Evolutionary conservation across 2,888 invertebrate species (phyloP).

Genomic region (Urechis unicinctus): DNA sequence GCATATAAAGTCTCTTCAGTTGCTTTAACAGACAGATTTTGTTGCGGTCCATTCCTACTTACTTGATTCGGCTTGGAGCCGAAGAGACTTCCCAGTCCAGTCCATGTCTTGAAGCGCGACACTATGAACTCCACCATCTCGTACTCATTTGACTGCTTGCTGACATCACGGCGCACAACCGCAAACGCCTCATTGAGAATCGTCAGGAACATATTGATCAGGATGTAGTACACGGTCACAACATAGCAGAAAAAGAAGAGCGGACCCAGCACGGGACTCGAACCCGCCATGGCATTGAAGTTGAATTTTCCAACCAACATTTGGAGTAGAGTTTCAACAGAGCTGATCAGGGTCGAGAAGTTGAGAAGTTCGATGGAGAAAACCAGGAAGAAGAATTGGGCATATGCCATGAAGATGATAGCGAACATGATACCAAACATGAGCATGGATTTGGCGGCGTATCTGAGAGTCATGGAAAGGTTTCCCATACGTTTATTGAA

Average conservation of each 20-base stretch:
- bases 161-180: slow-evolving; percentile 32
- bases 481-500: slow-evolving; percentile 50
- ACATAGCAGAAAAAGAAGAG: slow-evolving; percentile 35
- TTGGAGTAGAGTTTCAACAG: slow-evolving; percentile 40
- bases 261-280: slow-evolving; percentile 37
- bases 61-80: no score
- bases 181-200: slow-evolving; percentile 46
- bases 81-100: slow-evolving; percentile 6
- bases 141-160: slow-evolving; percentile 39
- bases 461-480: slow-evolving; percentile 38
- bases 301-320: slow-evolving; percentile 51
- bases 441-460: slow-evolving; percentile 35
- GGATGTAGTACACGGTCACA: slow-evolving; percentile 37
- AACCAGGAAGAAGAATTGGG: slow-evolving; percentile 46
- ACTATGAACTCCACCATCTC: slow-evolving; percentile 44
- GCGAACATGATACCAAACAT: slow-evolving; percentile 47
- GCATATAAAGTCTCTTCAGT: no score
- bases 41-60: no score
- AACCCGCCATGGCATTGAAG: slow-evolving; percentile 40
- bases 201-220: slow-evolving; percentile 46
- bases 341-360: slow-evolving; percentile 27
- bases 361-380: slow-evolving; percentile 29
- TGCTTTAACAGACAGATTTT: no score
- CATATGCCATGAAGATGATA: slow-evolving; percentile 47
- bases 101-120: slow-evolving; percentile 26